Percentiles rank a stretch among this genome's conserved stretches.
Conservation (phyloP, 2,797 vertebrate genomes). For the Clamator glandarius region DNA sequence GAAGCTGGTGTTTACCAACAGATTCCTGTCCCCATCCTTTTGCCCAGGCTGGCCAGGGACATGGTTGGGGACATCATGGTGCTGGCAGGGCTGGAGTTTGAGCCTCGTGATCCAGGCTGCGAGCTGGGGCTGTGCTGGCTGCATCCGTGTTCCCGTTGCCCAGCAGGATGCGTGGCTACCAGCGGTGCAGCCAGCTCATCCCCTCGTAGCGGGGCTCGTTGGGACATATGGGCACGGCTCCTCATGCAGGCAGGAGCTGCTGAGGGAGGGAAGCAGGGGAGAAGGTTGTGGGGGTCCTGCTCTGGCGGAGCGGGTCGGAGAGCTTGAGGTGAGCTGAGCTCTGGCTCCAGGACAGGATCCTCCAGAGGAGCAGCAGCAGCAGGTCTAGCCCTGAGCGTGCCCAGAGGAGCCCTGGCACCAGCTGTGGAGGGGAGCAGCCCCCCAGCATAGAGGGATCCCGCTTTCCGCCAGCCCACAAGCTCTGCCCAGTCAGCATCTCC, state of each 20-base stretch:
- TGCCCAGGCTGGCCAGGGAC: not conserved
- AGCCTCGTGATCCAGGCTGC: not conserved
- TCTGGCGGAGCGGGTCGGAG: not conserved
- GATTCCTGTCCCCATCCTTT: not conserved
- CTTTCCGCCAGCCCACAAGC: fast-evolving
- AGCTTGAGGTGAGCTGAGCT: not conserved
- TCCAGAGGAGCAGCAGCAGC: not conserved
- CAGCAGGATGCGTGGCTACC: not conserved
- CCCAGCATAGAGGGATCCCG: not conserved
- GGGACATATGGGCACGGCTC: fast-evolving
- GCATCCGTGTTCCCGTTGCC: not conserved
- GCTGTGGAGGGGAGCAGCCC: too few relatives aligned
- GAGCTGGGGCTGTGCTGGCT: not conserved
- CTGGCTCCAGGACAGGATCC: fast-evolving
- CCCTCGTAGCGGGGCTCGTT: fast-evolving
- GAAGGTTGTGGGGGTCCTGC: fast-evolving
- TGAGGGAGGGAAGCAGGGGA: not conserved
- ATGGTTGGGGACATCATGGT: not conserved
- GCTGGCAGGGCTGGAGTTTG: not conserved
- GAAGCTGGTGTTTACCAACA: conserved; percentile 30
- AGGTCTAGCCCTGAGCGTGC: not conserved
- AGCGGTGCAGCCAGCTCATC: not conserved
- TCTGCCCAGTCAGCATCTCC: fast-evolving
- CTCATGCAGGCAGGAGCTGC: not conserved
- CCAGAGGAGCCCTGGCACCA: not conserved